Evolutionary conservation across 37 sponge, comb jelly and placozoan genomes (phyloP).

Genomic region (Hormiphora californensis): DNA sequence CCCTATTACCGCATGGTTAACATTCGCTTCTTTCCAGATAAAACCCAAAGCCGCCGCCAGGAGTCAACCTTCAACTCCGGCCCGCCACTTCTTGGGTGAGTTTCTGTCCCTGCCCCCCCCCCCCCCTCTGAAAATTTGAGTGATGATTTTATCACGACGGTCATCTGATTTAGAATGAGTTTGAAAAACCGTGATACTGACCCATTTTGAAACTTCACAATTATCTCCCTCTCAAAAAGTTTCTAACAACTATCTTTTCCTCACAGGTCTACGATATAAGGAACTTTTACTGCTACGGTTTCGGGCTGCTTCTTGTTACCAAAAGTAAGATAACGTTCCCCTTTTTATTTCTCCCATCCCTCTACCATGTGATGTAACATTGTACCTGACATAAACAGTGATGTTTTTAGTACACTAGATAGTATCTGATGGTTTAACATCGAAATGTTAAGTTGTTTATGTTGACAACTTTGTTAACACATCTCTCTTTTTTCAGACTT

Average conservation of each 20-base stretch:
- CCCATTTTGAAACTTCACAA: neutral
- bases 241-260: neutral
- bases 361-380: constrained; percentile 1
- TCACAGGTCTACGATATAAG: too few species aligned
- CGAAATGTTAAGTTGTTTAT: neutral
- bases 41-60: too few species aligned
- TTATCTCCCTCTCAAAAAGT: too few species aligned
- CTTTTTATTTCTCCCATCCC: neutral
- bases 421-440: constrained; percentile 27
- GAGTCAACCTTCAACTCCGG: too few species aligned
- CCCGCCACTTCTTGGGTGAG: too few species aligned
- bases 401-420: constrained; percentile 53
- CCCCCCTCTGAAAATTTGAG: neutral
- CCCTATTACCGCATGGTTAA: too few species aligned
- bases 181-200: neutral
- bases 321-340: neutral
- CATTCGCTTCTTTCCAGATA: too few species aligned
- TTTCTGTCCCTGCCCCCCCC: too few species aligned
- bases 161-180: neutral
- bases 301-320: too few species aligned
- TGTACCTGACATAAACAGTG: constrained; percentile 41
- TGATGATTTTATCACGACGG: neutral
- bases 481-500: neutral
- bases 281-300: too few species aligned
- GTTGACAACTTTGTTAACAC: neutral